phyloP scores from a whole-genome alignment of 2,797 vertebrate species.

The Microcaecilia unicolor region DNA sequence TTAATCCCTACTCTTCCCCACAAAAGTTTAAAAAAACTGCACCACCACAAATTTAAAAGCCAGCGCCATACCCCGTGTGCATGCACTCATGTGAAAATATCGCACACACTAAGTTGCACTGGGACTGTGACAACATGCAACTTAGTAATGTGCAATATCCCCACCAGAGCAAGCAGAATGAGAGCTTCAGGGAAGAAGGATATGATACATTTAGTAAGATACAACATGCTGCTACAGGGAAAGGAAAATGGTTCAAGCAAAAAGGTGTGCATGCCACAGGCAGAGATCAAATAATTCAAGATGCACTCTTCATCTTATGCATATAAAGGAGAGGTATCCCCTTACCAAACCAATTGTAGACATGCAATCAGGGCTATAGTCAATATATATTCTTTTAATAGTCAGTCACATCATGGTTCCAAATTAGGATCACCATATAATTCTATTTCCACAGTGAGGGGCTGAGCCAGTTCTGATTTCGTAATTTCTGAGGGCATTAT shows the following conservation, averaged over 20 bases:
- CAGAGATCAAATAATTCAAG: constrained; percentile 22
- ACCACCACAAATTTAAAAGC: constrained; percentile 47
- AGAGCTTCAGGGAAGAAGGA: constrained; percentile 52
- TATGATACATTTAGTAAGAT: constrained; percentile 52
- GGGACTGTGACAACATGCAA: constrained; percentile 72
- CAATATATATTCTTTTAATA: too few relatives aligned
- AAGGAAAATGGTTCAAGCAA: constrained; percentile 41
- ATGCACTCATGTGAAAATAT: constrained; percentile 77
- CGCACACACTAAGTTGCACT: constrained; percentile 75
- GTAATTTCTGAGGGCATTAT: too few relatives aligned
- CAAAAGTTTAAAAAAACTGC: constrained; percentile 28
- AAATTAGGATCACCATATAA: too few relatives aligned
- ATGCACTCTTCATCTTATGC: constrained; percentile 4
- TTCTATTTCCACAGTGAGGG: too few relatives aligned
- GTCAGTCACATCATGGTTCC: too few relatives aligned
- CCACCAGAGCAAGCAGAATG: constrained; percentile 70
- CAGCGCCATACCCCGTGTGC: constrained; percentile 65
- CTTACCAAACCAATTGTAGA: too few relatives aligned
- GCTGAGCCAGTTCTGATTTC: too few relatives aligned
- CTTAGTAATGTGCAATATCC: constrained; percentile 76
- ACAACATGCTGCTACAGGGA: constrained; percentile 48
- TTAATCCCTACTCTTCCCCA: constrained; percentile 10
- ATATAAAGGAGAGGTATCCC: not conserved
- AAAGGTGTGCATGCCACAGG: constrained; percentile 44
- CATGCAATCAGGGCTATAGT: too few relatives aligned